Evolutionary conservation across 2,888 invertebrate genomes (phyloP).

Genomic region (Cataglyphis cursor): DNA sequence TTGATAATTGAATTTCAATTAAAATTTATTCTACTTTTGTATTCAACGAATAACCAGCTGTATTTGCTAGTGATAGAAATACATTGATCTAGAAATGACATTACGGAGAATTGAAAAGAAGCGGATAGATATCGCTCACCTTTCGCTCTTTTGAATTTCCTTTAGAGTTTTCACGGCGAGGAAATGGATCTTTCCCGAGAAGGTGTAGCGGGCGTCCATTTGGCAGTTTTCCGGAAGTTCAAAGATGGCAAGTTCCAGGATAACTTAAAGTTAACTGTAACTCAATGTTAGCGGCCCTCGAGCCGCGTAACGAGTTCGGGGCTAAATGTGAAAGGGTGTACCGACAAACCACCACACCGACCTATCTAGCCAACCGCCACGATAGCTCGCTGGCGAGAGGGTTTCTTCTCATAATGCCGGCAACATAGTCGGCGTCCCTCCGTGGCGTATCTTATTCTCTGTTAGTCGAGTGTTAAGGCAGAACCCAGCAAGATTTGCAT

Average conservation of each 20-base stretch:
- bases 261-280: constrained; percentile 76
- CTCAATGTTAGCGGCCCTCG: constrained; percentile 65
- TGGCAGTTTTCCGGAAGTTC: constrained; percentile 74
- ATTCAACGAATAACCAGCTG: background rate
- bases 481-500: constrained; percentile 50
- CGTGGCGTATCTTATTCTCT: constrained; percentile 48
- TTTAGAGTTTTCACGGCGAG: constrained; percentile 40
- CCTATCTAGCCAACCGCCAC: constrained; percentile 38
- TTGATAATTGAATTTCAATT: background rate
- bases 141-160: constrained; percentile 36
- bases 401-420: constrained; percentile 61
- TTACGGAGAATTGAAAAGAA: background rate
- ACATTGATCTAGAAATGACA: constrained; percentile 1
- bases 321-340: constrained; percentile 63
- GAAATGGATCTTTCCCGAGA: constrained; percentile 50
- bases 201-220: constrained; percentile 63
- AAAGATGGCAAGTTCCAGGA: constrained; percentile 71
- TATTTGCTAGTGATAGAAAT: background rate
- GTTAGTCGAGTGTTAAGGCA: constrained; percentile 45
- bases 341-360: constrained; percentile 29
- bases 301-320: constrained; percentile 66
- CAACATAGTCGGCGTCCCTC: constrained; percentile 40
- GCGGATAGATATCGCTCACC: constrained; percentile 2
- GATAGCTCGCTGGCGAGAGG: constrained; percentile 40
- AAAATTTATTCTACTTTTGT: background rate